These are phyloP conservation scores for Chaetoderma sp. DNA, from an alignment of 2,888 invertebrate genomes.

Conservation along the genomic window DNA sequence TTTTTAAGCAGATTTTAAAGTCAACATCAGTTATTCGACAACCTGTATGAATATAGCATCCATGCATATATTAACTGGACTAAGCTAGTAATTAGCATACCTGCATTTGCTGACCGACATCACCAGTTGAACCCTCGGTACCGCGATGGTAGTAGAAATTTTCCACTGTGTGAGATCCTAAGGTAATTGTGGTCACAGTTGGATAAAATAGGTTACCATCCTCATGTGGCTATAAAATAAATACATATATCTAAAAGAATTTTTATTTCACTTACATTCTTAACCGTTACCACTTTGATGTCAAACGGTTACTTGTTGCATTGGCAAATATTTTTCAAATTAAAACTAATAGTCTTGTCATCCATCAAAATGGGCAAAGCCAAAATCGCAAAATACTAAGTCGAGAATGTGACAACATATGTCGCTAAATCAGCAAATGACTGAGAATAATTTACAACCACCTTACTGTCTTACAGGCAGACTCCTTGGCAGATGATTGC, in stretches of 20 bases:
- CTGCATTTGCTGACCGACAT: neutral
- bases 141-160: slow-evolving; percentile 77
- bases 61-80: neutral
- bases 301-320: too few relatives aligned
- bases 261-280: neutral
- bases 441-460: too few relatives aligned
- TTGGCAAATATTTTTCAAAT: too few relatives aligned
- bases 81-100: neutral
- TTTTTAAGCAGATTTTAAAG: neutral
- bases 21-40: neutral
- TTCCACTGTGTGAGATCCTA: slow-evolving; percentile 91
- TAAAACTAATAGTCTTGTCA: too few relatives aligned
- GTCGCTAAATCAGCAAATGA: too few relatives aligned
- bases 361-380: too few relatives aligned
- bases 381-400: too few relatives aligned
- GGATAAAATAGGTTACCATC: slow-evolving; percentile 96
- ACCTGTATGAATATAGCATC: neutral
- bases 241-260: neutral
- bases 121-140: neutral
- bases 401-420: too few relatives aligned
- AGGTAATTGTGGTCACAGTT: slow-evolving; percentile 89
- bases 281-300: too few relatives aligned
- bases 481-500: too few relatives aligned
- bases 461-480: too few relatives aligned
- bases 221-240: slow-evolving; percentile 80